phyloP scores from a whole-genome alignment of 37 sponge, comb jelly and placozoan species.

The Halichondria panicea region DNA sequence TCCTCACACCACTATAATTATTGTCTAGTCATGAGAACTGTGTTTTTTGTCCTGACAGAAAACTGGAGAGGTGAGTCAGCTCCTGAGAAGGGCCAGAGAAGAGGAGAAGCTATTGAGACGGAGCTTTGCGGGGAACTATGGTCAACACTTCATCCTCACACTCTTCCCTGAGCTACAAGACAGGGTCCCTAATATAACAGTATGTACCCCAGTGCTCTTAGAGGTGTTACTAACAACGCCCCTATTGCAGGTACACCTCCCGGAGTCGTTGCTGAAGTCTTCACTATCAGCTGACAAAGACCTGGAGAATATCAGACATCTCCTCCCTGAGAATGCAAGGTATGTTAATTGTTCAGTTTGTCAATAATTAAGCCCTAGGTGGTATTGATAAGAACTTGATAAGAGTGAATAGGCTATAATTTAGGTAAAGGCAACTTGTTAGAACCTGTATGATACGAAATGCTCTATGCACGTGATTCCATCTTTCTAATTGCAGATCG shows the following conservation, averaged over 20 bases:
- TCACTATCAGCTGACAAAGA: not conserved
- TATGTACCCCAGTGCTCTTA: not conserved
- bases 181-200: slow-evolving; percentile 36
- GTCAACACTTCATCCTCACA: slow-evolving; percentile 48
- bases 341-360: not conserved
- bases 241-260: not conserved
- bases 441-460: too few relatives aligned
- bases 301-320: not conserved
- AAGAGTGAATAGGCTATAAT: too few relatives aligned
- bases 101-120: slow-evolving; percentile 35
- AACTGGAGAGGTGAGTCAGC: not conserved
- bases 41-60: slow-evolving; percentile 11
- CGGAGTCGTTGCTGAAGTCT: not conserved
- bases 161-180: slow-evolving; percentile 58
- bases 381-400: too few relatives aligned
- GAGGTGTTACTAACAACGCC: not conserved
- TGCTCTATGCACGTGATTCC: too few relatives aligned
- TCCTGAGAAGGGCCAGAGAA: slow-evolving; percentile 24
- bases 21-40: not conserved
- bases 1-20: not conserved
- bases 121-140: slow-evolving; percentile 12
- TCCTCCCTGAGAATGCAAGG: slow-evolving; percentile 17
- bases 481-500: too few relatives aligned
- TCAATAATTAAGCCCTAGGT: too few relatives aligned
- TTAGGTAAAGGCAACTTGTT: too few relatives aligned